Evolutionary conservation across 2,888 invertebrate species (phyloP).

Genomic region (Amphipoea oculea): DNA sequence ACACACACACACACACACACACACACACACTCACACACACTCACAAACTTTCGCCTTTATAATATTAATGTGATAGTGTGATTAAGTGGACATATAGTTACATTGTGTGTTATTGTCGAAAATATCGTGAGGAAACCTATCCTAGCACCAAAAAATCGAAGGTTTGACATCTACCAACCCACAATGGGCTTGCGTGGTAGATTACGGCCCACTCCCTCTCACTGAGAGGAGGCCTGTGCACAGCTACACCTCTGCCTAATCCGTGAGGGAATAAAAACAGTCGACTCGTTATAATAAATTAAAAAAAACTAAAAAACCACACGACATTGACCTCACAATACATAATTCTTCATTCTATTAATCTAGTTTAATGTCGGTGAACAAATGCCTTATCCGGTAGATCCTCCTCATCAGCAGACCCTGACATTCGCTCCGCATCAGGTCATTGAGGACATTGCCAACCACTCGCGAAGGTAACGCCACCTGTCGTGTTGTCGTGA

Average conservation of each 20-base stretch:
- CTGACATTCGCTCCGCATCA: constrained; percentile 17
- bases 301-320: neutral
- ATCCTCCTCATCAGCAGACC: constrained; percentile 1
- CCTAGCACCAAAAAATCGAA: too few relatives aligned
- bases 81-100: too few relatives aligned
- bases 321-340: neutral
- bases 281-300: neutral
- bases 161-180: too few relatives aligned
- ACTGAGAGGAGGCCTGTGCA: too few relatives aligned
- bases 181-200: too few relatives aligned
- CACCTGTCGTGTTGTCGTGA: neutral
- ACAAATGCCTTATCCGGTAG: neutral
- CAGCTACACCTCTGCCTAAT: neutral
- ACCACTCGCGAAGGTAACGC: constrained; percentile 15
- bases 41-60: too few relatives aligned
- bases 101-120: too few relatives aligned
- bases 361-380: neutral
- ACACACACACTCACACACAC: too few relatives aligned
- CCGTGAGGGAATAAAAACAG: neutral
- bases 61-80: too few relatives aligned
- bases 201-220: too few relatives aligned
- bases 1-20: too few relatives aligned
- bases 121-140: too few relatives aligned
- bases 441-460: constrained; percentile 35
- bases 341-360: neutral